These are phyloP conservation scores for Menidia menidia DNA, from an alignment of 2,797 vertebrate genomes.

Conservation along the genomic window DNA sequence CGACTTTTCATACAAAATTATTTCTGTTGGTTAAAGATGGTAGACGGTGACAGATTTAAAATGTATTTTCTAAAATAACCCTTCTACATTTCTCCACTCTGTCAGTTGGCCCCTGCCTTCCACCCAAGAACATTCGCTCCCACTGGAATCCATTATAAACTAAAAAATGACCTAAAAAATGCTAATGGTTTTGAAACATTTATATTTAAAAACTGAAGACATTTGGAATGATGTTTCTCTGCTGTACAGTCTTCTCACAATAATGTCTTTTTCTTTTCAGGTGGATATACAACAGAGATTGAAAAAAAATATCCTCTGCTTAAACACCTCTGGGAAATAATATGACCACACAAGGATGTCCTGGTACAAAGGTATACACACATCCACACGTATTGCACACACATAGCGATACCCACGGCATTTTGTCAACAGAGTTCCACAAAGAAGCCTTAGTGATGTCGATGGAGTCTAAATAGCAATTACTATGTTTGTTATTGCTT, in stretches of 20 bases:
- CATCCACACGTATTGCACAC: not conserved
- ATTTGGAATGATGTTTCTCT: no score
- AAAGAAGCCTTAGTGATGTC: constrained; percentile 28
- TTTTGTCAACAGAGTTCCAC: constrained; percentile 13
- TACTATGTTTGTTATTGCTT: constrained; percentile 59
- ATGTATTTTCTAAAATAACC: no score
- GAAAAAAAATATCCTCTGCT: constrained; percentile 9
- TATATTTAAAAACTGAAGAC: no score
- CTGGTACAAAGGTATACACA: not conserved
- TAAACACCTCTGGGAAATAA: constrained; percentile 33
- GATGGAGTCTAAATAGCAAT: constrained; percentile 32
- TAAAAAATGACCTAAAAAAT: no score
- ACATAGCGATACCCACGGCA: constrained; percentile 15
- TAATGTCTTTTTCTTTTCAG: constrained; percentile 10
- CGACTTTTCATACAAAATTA: no score
- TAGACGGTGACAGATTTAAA: no score
- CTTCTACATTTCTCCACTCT: no score
- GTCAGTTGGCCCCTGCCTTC: no score
- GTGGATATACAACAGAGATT: constrained; percentile 3
- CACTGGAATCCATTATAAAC: no score
- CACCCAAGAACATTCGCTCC: no score
- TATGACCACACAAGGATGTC: constrained; percentile 14
- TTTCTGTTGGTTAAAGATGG: no score
- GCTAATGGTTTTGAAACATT: no score
- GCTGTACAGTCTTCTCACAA: not conserved